phyloP scores from a whole-genome alignment of 2,797 vertebrate genomes.

The Smutsia gigantea region DNA sequence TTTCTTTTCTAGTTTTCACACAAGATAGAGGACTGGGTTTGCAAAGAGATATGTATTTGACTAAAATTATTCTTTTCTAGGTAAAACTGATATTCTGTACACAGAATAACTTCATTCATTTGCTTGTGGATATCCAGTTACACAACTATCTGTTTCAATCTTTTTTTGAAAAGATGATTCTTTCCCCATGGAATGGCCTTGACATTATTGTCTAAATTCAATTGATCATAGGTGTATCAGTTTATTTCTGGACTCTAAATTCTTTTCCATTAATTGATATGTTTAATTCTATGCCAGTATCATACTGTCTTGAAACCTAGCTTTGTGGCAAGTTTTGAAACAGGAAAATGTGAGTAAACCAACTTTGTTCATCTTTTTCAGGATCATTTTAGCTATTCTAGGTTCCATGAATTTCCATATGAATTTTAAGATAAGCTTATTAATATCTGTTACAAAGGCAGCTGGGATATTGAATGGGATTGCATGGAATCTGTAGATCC shows the following conservation, averaged over 20 bases:
- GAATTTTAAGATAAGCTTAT: background rate
- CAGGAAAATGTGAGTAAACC: background rate
- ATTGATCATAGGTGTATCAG: background rate
- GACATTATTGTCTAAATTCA: background rate
- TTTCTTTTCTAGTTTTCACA: background rate
- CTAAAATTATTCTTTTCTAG: background rate
- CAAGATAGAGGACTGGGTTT: background rate
- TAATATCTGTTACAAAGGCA: background rate
- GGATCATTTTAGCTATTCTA: background rate
- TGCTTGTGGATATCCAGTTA: background rate
- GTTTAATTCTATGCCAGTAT: background rate
- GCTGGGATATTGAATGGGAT: background rate
- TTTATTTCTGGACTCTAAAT: background rate
- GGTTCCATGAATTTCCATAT: background rate
- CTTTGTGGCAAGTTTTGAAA: background rate
- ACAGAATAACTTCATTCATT: background rate
- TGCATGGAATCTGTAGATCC: background rate
- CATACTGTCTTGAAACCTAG: background rate
- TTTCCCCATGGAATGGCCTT: background rate
- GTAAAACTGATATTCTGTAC: background rate
- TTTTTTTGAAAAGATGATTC: background rate
- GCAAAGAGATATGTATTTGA: background rate
- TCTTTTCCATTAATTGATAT: background rate
- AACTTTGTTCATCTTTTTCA: background rate
- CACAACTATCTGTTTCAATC: background rate